Conservation (phyloP, 1,140 invertebrate genomes). For the Leptinotarsa texana region DNA sequence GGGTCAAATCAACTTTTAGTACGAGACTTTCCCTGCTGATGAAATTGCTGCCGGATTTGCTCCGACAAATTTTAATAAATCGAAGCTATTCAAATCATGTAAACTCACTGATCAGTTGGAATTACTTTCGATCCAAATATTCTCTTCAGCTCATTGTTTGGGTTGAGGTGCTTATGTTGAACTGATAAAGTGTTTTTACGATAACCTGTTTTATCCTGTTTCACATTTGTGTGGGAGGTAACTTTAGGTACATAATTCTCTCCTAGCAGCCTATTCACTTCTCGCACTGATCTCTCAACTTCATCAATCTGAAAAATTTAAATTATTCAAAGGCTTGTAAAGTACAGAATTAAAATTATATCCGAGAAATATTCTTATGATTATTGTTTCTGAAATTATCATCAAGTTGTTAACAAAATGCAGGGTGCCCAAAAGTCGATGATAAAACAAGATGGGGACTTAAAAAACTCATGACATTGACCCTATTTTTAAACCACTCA, state of each 20-base stretch:
- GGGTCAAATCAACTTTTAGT: no score
- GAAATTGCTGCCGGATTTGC: no score
- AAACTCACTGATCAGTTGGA: conserved; percentile 66
- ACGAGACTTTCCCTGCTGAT: no score
- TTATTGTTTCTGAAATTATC: no score
- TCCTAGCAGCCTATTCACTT: conserved; percentile 75
- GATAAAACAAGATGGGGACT: no score
- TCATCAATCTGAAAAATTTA: conserved; percentile 64
- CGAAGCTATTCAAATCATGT: not conserved
- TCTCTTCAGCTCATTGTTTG: conserved; percentile 80
- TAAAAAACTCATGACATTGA: no score
- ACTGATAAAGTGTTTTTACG: conserved; percentile 63
- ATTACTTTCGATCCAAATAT: conserved; percentile 84
- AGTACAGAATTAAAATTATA: no score
- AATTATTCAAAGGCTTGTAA: not conserved
- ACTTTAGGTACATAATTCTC: conserved; percentile 56
- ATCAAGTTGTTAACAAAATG: no score
- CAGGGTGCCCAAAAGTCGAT: no score
- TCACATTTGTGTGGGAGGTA: conserved; percentile 38
- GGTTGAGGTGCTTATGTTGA: conserved; percentile 77
- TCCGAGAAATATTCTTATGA: no score
- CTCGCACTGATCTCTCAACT: conserved; percentile 70
- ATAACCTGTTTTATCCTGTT: conserved; percentile 46
- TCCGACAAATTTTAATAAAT: no score
- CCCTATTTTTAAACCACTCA: no score